Conservation (phyloP, 1,140 invertebrate species). For the Macrotrachela quadricornifera region DNA sequence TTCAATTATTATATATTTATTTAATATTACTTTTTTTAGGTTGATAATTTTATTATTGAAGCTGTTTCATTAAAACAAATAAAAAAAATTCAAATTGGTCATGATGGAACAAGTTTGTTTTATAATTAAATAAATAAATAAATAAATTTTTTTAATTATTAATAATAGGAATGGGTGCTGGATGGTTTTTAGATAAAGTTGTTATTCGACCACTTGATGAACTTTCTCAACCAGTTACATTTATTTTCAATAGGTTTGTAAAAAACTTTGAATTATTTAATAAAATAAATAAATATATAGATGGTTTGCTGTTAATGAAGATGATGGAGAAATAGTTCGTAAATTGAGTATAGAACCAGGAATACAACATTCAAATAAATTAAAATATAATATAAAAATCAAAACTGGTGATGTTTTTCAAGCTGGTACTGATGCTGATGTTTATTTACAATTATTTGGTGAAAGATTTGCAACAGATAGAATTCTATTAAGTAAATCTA, state of each 20-base stretch:
- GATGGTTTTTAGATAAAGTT: slow-evolving; percentile 29
- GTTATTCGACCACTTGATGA: slow-evolving; percentile 15
- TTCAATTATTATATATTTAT: too few species aligned
- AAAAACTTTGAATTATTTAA: too few species aligned
- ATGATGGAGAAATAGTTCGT: slow-evolving; percentile 25
- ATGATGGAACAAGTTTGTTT: slow-evolving; percentile 25
- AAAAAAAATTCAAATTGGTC: slow-evolving; percentile 23
- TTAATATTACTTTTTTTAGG: too few species aligned
- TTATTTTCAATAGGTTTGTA: slow-evolving; percentile 15
- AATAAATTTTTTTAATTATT: too few species aligned
- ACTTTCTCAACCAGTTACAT: slow-evolving; percentile 8
- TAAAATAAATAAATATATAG: slow-evolving; percentile 13
- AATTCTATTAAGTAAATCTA: slow-evolving; percentile 17
- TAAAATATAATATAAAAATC: slow-evolving; percentile 18
- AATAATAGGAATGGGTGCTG: slow-evolving; percentile 18
- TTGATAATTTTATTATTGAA: slow-evolving; percentile 25
- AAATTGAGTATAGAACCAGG: slow-evolving; percentile 15
- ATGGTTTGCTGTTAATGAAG: slow-evolving; percentile 24
- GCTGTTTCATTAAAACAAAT: slow-evolving; percentile 22
- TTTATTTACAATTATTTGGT: slow-evolving; percentile 26
- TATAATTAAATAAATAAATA: too few species aligned
- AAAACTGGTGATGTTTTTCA: slow-evolving; percentile 19
- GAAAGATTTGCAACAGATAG: slow-evolving; percentile 22
- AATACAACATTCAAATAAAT: neutral
- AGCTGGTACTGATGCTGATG: slow-evolving; percentile 30